A percentile compares a stretch with the other conserved stretches of the same genome.
These are phyloP conservation scores for Lagopus muta DNA, from an alignment of 2,113 vertebrate genomes.

Conservation along the genomic window DNA sequence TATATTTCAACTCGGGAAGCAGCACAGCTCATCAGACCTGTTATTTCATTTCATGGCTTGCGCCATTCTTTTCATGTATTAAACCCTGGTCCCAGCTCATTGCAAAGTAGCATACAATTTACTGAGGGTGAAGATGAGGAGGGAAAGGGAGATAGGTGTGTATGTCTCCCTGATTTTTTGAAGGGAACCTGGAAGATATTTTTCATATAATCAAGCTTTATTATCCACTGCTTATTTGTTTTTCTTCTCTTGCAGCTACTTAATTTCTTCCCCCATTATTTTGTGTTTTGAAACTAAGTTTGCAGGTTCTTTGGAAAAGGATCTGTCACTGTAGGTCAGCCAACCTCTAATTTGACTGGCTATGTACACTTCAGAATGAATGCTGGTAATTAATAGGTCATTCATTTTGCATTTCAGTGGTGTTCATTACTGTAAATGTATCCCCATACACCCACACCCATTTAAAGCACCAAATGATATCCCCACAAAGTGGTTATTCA, in stretches of 20 bases:
- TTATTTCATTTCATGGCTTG: slow-evolving; percentile 54
- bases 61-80: slow-evolving; percentile 23
- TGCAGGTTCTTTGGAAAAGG: neutral
- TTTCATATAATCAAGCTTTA: neutral
- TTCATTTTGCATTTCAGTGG: slow-evolving; percentile 25
- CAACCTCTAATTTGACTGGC: neutral
- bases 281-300: neutral
- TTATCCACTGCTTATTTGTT: neutral
- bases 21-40: slow-evolving; percentile 60
- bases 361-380: neutral
- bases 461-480: neutral
- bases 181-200: neutral
- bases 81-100: neutral
- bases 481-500: slow-evolving; percentile 34
- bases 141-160: neutral
- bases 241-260: neutral
- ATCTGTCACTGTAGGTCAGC: neutral
- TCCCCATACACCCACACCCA: rapidly evolving
- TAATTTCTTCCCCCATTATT: neutral
- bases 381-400: slow-evolving; percentile 30
- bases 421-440: slow-evolving; percentile 35
- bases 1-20: slow-evolving; percentile 45
- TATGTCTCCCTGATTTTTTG: neutral
- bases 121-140: neutral
- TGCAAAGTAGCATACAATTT: neutral